Evolutionary conservation across 2,888 invertebrate genomes (phyloP).

Genomic region (Plagodis dolabraria): DNA sequence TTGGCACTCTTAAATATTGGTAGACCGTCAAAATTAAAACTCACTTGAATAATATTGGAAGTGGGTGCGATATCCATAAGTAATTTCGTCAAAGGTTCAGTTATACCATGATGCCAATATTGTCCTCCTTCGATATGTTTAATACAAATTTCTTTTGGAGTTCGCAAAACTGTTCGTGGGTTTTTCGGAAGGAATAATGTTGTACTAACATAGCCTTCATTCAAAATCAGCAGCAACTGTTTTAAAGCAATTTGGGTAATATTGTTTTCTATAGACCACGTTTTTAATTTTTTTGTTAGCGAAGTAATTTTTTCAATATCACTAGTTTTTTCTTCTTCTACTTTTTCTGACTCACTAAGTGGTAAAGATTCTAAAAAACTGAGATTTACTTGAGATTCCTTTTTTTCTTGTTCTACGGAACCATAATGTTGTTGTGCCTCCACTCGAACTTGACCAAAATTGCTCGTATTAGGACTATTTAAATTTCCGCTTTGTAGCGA

Average conservation of each 20-base stretch:
- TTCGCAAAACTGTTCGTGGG: conserved; percentile 24
- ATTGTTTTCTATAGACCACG: conserved; percentile 18
- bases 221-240: conserved; percentile 2
- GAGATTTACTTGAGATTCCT: too few relatives aligned
- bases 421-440: neutral
- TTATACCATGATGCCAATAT: conserved; percentile 37
- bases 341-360: too few relatives aligned
- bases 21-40: conserved; percentile 26
- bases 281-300: conserved; percentile 5
- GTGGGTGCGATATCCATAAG: conserved; percentile 5
- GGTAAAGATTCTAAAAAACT: too few relatives aligned
- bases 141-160: conserved; percentile 15
- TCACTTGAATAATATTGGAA: conserved; percentile 16
- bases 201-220: conserved; percentile 6
- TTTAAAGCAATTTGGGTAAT: conserved; percentile 5
- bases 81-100: conserved; percentile 15
- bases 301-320: conserved; percentile 13
- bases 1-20: conserved; percentile 29
- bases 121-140: conserved; percentile 21
- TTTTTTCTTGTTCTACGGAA: too few relatives aligned
- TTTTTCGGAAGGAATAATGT: conserved; percentile 16
- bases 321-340: neutral
- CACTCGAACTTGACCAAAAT: conserved; percentile 9
- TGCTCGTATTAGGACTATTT: conserved; percentile 3
- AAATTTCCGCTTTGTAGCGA: too few relatives aligned